phyloP scores from a whole-genome alignment of 2,888 invertebrate genomes.

The Germaria angustata region DNA sequence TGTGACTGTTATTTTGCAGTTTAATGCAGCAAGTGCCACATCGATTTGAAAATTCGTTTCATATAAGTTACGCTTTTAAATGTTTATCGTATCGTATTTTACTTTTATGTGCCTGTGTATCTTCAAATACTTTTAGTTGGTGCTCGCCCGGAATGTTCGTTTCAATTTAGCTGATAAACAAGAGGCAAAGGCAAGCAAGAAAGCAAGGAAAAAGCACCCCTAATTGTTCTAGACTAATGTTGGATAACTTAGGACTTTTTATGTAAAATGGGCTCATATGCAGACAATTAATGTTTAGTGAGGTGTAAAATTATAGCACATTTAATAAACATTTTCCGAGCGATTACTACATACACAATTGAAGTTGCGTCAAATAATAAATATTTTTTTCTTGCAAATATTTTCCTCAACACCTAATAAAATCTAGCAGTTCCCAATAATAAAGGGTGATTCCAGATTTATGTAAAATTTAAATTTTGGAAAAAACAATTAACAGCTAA shows the following conservation, averaged over 20 bases:
- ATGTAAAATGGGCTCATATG: slow-evolving; percentile 63
- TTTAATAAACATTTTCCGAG: not conserved
- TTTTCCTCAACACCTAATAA: too few relatives aligned
- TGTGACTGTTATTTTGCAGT: slow-evolving; percentile 42
- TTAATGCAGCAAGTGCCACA: slow-evolving; percentile 66
- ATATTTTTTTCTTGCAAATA: too few relatives aligned
- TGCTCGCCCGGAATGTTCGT: slow-evolving; percentile 47
- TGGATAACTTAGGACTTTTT: slow-evolving; percentile 56
- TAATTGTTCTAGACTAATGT: slow-evolving; percentile 45
- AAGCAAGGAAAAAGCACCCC: slow-evolving; percentile 60
- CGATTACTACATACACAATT: too few relatives aligned
- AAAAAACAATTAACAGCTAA: too few relatives aligned
- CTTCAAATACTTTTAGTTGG: slow-evolving; percentile 40
- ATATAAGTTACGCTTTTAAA: slow-evolving; percentile 65
- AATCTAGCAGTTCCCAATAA: too few relatives aligned
- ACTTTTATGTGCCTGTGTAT: slow-evolving; percentile 40
- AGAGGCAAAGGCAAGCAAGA: slow-evolving; percentile 42
- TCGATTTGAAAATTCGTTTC: slow-evolving; percentile 67
- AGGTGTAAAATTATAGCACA: slow-evolving; percentile 21
- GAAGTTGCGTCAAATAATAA: too few relatives aligned
- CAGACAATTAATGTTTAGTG: slow-evolving; percentile 59
- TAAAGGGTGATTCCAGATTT: too few relatives aligned
- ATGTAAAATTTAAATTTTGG: too few relatives aligned
- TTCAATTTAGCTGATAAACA: slow-evolving; percentile 57
- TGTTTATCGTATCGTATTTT: slow-evolving; percentile 52